Conservation (phyloP, 2,113 vertebrate genomes). For the Mungos mungo region DNA sequence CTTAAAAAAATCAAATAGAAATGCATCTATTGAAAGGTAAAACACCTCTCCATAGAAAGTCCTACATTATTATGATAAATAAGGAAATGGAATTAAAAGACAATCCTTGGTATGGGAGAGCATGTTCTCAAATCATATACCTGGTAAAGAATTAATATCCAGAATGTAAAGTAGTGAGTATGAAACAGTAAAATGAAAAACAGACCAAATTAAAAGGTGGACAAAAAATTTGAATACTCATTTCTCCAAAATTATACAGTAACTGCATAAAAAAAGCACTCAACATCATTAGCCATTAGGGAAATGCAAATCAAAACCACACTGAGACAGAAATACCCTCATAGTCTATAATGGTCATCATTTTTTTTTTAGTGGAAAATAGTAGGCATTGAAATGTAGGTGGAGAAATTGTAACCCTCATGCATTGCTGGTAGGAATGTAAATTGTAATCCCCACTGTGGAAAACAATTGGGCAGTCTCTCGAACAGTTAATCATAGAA, state of each 20-base stretch:
- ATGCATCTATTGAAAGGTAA: not conserved
- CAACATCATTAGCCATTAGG: not conserved
- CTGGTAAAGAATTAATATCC: not conserved
- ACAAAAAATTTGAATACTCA: not conserved
- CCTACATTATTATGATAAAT: not conserved
- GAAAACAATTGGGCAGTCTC: not conserved
- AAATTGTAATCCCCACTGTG: not conserved
- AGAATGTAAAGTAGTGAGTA: not conserved
- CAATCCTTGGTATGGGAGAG: not conserved
- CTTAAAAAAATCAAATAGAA: not conserved
- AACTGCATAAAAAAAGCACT: not conserved
- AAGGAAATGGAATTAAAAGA: not conserved
- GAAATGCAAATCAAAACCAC: not conserved
- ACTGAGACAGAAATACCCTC: not conserved
- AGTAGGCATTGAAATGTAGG: not conserved
- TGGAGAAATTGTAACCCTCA: not conserved
- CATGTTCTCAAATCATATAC: not conserved
- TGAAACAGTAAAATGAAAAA: not conserved
- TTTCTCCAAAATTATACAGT: not conserved
- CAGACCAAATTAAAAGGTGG: not conserved
- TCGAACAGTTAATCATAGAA: not conserved
- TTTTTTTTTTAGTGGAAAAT: not conserved
- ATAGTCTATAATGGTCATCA: not conserved
- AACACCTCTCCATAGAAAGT: not conserved
- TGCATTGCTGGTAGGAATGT: not conserved